Evolutionary conservation across 1,140 invertebrate species (phyloP), one percentile per base, ranked within the genome.

Genomic region (Drosophila nikananu): DNA sequence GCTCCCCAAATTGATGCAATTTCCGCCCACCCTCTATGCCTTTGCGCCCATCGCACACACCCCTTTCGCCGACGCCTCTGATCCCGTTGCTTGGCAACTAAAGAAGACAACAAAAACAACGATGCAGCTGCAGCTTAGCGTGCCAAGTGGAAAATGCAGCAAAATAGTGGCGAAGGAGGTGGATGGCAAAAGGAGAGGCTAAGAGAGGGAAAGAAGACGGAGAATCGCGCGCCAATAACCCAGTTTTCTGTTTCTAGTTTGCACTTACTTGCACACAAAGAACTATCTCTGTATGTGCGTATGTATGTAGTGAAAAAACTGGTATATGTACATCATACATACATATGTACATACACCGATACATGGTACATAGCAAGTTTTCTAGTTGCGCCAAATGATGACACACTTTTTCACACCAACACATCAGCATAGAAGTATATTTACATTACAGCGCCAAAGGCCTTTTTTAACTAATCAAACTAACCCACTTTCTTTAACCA

Each of bases 181-280:
- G 37, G 42, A 57, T 57, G 54, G 42, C 39, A 17, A 25, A 41
- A 57, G 42, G 7, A 12, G 62, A 48, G 30, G 46, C n/a, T 32
- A 19, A 37, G 35, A 25, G 59, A 39, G 35, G 19, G 48, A 59
- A 27, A 51, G 30, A 67, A 42, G 54, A 51, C 49, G 35, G 42
- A 77, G 55, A 81, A 66, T 64, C 66, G 68, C 83, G 84, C 84
- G 83, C 86, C 86, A 89, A 89, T 89, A 89, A 89, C 86, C 86
- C 67, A 89, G 86, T 89, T 86, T 77, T 77, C 75, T 60, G 75
- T 78, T 89, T 89, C 86, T 89, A 90, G 86, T 89, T 89, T 79
- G 75, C 86, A 90, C 84, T 87, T 72, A 70, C 46, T 48, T 32
- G 63, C 68, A 57, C 65, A 77, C 73, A 72, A 82, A 75, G 78